Base-by-base conservation (phyloP, 2,888 invertebrate species). In the Hydrotaea diabolus region DNA sequence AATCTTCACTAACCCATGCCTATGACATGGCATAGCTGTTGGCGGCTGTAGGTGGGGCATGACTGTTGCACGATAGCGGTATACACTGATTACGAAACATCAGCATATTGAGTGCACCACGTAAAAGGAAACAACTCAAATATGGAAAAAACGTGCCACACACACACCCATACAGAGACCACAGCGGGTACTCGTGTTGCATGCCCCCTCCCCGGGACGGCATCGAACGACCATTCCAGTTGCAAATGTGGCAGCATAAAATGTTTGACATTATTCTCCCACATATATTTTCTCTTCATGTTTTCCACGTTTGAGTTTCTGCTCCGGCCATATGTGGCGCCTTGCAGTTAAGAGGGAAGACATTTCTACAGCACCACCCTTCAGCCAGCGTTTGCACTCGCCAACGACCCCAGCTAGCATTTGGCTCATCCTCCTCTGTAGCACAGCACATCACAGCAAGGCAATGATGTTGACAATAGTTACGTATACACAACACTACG, bases 401-500 rank as follows among this genome's bases (percentile, higher is more conserved):
- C n/a, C n/a, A n/a, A n/a, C n/a, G n/a, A n/a, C n/a, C n/a, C n/a
- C n/a, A n/a, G n/a, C n/a, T n/a, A n/a, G n/a, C n/a, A n/a, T n/a
- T n/a, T n/a, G n/a, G n/a, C n/a, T n/a, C n/a, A n/a, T n/a, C n/a
- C n/a, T n/a, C n/a, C 17, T 31, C 17, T 36, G 2, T 17, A 17
- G 39, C 53, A 13, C 36, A 21, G 1, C 64, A 15, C 23, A 46
- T 73, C 39, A 59, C 11, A 19, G n/a, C 36, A 19, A n/a, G 19
- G 55, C 19, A 31, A 31, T 31, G 49, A 62, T 66, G 66, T 17
- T 66, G 66, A 66, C 66, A 66, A 66, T 66, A 43, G 66, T 66
- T 39, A 66, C 66, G 36, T 43, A 64, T 36, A 62, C 46, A 76
- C 73, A 77, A 77, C 74, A 80, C 77, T 82, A 66, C 71, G 55